A percentile compares a stretch with the other conserved stretches of the same genome.
These are phyloP conservation scores for Criorhina ranunculi DNA, from an alignment of 2,888 invertebrate genomes.

Conservation along the genomic window DNA sequence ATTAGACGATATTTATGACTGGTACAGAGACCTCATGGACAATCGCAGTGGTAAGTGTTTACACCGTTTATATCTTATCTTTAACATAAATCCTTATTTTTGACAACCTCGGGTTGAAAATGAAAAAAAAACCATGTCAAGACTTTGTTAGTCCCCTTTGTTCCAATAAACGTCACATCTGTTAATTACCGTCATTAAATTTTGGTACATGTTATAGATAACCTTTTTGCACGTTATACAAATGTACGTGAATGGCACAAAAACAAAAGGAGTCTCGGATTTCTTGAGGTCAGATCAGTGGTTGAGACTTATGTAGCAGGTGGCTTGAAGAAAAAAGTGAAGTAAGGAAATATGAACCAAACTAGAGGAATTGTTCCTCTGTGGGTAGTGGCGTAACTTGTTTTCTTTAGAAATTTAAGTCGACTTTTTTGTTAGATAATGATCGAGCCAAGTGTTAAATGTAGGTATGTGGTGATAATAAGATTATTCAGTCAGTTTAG, in stretches of 20 bases:
- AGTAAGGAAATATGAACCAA: constrained; percentile 19
- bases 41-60: constrained; percentile 88
- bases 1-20: constrained; percentile 84
- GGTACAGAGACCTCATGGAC: constrained; percentile 90
- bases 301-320: constrained; percentile 8
- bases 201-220: constrained; percentile 9
- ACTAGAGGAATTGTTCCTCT: constrained; percentile 15
- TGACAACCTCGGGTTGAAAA: neutral
- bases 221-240: neutral
- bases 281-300: constrained; percentile 50
- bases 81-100: neutral
- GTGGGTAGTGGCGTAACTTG: constrained; percentile 36
- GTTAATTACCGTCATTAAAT: constrained; percentile 34
- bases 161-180: constrained; percentile 15
- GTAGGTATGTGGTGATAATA: too few species aligned
- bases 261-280: constrained; percentile 36
- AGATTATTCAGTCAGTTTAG: too few species aligned
- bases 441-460: neutral
- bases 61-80: neutral
- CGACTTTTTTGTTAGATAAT: neutral
- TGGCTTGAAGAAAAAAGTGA: constrained; percentile 22
- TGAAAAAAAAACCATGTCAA: neutral
- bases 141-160: constrained; percentile 7
- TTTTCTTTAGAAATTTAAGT: constrained; percentile 24
- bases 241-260: neutral